Conservation (phyloP, 2,888 invertebrate species). For the Cephonodes hylas region DNA sequence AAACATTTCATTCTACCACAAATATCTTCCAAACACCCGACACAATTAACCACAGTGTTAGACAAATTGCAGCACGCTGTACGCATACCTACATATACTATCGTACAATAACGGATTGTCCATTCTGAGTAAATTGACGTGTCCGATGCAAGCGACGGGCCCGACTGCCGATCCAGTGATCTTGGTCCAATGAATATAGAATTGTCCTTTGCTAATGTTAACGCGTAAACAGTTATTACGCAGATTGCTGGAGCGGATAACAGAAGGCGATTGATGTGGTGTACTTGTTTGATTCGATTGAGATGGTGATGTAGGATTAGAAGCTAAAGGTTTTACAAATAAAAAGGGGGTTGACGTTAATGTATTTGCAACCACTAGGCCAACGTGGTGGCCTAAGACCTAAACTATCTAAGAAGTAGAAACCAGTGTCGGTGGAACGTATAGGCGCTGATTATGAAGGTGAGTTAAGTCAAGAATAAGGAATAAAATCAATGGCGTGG, state of each 20-base stretch:
- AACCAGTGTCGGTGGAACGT: no score
- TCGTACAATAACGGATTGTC: background rate
- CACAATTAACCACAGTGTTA: background rate
- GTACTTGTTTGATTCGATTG: background rate
- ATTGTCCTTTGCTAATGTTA: slow-evolving; percentile 2
- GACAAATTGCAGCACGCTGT: background rate
- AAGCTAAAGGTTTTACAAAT: no score
- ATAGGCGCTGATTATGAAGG: no score
- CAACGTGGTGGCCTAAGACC: no score
- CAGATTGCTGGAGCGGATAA: background rate
- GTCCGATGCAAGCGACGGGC: background rate
- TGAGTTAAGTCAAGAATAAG: no score
- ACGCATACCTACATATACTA: background rate
- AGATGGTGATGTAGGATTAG: no score
- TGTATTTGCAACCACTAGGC: no score
- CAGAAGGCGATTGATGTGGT: background rate
- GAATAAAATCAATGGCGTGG: no score
- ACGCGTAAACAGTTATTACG: background rate
- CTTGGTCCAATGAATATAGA: background rate
- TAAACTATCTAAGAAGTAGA: no score
- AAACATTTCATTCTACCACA: background rate
- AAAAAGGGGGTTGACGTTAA: no score
- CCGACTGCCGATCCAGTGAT: background rate
- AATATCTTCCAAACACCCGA: background rate
- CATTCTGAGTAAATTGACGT: slow-evolving; percentile 10